A percentile compares a stretch with the other conserved stretches of the same genome.
phyloP scores from a whole-genome alignment of 2,113 vertebrate genomes.

The Rallus limicola region DNA sequence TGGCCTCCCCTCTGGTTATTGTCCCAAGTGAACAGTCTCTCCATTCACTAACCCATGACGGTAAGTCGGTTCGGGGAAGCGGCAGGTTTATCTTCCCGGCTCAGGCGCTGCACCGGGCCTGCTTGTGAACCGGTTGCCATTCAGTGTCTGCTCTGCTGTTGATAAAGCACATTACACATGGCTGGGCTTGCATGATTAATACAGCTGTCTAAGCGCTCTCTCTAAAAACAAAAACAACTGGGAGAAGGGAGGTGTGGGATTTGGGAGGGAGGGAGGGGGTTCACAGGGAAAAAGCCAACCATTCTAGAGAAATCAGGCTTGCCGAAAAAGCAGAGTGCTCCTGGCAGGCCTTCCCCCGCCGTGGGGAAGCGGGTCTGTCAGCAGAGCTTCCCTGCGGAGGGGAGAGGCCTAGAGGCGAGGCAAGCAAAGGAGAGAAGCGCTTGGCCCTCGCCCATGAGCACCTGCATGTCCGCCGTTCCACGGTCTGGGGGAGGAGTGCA shows the following conservation, averaged over 20 bases:
- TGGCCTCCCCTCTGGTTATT: conserved; percentile 74
- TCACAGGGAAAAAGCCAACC: not conserved
- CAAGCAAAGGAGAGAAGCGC: fast-evolving
- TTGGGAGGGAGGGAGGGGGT: not conserved
- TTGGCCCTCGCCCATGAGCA: not conserved
- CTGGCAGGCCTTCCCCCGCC: not conserved
- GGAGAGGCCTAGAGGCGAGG: not conserved
- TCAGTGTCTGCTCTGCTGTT: conserved; percentile 74
- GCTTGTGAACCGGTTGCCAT: conserved; percentile 66
- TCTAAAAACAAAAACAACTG: conserved; percentile 69
- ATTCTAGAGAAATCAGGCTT: conserved; percentile 47
- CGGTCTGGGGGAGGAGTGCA: not conserved
- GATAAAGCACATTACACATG: conserved; percentile 81
- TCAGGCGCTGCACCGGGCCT: conserved; percentile 65
- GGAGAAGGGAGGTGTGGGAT: conserved; percentile 5
- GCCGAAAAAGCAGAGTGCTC: conserved; percentile 3
- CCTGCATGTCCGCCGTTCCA: not conserved
- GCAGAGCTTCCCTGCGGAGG: not conserved
- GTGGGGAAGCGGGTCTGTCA: not conserved
- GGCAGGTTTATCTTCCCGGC: conserved; percentile 74
- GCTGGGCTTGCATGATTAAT: conserved; percentile 80
- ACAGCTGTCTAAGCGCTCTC: conserved; percentile 69
- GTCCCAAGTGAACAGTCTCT: conserved; percentile 77
- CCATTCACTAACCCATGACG: conserved; percentile 74
- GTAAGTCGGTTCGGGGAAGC: conserved; percentile 65